Base-by-base conservation (phyloP, 2,888 invertebrate species). In the Metellina segmentata region DNA sequence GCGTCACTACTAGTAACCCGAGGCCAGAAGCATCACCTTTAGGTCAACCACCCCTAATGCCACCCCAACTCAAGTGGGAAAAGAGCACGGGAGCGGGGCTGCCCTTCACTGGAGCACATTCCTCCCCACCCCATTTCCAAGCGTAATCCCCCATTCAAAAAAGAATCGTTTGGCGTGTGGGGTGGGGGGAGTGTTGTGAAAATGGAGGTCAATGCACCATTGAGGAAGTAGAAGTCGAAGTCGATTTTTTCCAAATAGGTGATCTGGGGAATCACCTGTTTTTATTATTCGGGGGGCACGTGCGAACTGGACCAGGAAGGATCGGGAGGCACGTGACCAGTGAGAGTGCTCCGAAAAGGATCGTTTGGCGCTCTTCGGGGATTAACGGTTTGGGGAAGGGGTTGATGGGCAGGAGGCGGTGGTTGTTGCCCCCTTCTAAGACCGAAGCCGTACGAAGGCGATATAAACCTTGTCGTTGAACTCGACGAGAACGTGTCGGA, bases 181-280 rank as follows among this genome's bases (percentile, higher is more conserved):
- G 74, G 74, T 71, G 51, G 19, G 52, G 19, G 72, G 51, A 77
- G 53, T 70, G 48, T 13, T 34, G 53, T 53, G 70, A 34, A 75
- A 85, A 85, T 90, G 91, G 91, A 87, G 91, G 91, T 91, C 91
- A 82, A 91, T 87, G 91, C 87, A 83, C 87, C 82, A 78, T 83
- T 78, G 91, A 91, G 91, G 91, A 91, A 91, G 90, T 91, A n/a
- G 75, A 81, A 82, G 82, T 61, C 53, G 75, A 81, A 82, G 82
- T 61, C 53, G 72, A 52, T 75, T 77, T 85, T 79, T 74, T 51
- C 34, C 87, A 53, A 61, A 61, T 75, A 53, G 74, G 74, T 83
- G 74, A 83, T 72, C 52, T 72, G 51, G 72, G 83, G 81, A 81
- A 81, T 89, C 89, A 77, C 89, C 89, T 89, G 89, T 82, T 89